phyloP scores from a whole-genome alignment of 2,797 vertebrate genomes.

The Dendrocincla tyrannina region DNA sequence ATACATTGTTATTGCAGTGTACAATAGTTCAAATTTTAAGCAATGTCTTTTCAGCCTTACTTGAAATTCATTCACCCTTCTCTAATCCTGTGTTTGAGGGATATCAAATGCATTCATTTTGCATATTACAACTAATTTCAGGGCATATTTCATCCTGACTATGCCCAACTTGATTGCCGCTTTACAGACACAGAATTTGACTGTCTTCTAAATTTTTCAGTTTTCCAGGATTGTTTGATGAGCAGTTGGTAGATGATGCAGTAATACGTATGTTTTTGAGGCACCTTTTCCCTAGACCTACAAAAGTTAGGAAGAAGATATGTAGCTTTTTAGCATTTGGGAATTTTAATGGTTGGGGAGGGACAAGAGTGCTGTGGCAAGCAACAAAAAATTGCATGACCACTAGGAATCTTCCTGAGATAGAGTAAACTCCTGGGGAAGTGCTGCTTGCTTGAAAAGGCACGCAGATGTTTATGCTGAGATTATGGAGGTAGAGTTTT shows the following conservation, averaged over 20 bases:
- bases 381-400: not conserved
- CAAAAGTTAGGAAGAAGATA: not conserved
- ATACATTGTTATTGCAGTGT: not conserved
- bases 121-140: not conserved
- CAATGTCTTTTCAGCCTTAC: not conserved
- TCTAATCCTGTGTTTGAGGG: not conserved
- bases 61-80: not conserved
- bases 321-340: accelerated
- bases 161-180: accelerated
- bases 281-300: not conserved
- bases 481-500: not conserved
- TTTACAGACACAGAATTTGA: not conserved
- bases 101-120: not conserved
- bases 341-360: not conserved
- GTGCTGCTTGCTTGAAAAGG: not conserved
- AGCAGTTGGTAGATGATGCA: not conserved
- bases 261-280: not conserved
- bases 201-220: not conserved
- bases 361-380: not conserved
- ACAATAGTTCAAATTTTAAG: not conserved
- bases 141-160: not conserved
- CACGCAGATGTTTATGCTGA: not conserved
- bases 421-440: not conserved
- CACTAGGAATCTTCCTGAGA: not conserved
- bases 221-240: not conserved